Conservation (phyloP, 2,888 invertebrate species). For the Callinectes sapidus region DNA sequence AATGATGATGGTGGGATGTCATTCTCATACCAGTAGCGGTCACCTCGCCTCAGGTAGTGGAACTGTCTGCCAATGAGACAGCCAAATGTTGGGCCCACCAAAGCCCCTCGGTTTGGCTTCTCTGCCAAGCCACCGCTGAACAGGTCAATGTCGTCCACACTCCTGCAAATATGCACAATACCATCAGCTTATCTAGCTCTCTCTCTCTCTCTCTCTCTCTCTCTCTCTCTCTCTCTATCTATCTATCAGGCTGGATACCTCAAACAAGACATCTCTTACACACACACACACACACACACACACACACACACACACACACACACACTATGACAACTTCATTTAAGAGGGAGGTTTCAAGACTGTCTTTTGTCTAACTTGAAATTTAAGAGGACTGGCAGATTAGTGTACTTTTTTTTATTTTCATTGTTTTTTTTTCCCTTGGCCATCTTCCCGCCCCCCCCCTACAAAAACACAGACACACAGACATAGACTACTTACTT, state of each 20-base stretch:
- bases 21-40: conserved; percentile 97
- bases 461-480: not conserved
- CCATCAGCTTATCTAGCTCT: not conserved
- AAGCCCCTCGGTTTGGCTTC: conserved; percentile 85
- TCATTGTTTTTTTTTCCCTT: too few species aligned
- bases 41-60: conserved; percentile 87
- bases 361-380: too few species aligned
- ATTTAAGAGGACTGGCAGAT: too few species aligned
- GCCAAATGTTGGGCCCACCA: conserved; percentile 91
- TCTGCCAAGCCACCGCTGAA: conserved; percentile 90
- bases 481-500: conserved; percentile 77
- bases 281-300: too few species aligned
- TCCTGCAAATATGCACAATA: conserved; percentile 74
- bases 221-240: not conserved
- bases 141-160: conserved; percentile 87
- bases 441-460: too few species aligned
- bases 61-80: conserved; percentile 91
- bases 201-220: not conserved
- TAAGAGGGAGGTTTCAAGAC: too few species aligned
- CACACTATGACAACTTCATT: too few species aligned
- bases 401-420: too few species aligned
- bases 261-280: too few species aligned
- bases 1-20: conserved; percentile 92
- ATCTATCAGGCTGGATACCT: too few species aligned
- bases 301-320: too few species aligned